Evolutionary conservation across 2,888 invertebrate genomes (phyloP), one percentile per base, ranked within the genome.

Genomic region (Rhyacophila evoluta): DNA sequence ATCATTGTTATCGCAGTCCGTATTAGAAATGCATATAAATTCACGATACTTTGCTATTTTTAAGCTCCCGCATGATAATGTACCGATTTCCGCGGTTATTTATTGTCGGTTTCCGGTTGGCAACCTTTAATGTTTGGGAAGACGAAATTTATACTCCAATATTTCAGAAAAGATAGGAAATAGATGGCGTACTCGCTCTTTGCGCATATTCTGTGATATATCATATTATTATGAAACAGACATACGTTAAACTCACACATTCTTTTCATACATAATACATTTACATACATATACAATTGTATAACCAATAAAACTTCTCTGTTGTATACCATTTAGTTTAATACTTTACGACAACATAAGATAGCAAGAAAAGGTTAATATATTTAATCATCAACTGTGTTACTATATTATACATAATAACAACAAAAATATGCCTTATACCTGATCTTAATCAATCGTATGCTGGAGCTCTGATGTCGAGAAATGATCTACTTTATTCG

Each of bases 141-240:
- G 74, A 74, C 71, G 15, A 19, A 39, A 80, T 80, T 80, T 80
- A 80, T 80, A 77, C 39, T 77, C 67, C 80, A 74, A 80, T 80
- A 80, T 80, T 80, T 80, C 75, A 80, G 77, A 74, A 37, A 37
- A 71, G 80, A 80, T 72, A 69, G 77, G 41, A 75, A 68, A 80
- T 79, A 77, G 77, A 71, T 67, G 77, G 77, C 37, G 27, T 38
- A 19, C 75, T 70, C 27, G 5, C 37, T 27, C 38, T 41, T 19
- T 41, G 41, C 41, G 5, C 41, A 41, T 15, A 41, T 41, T 41
- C 41, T 41, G 71, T 71, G 37, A 71, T 71, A 41, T 71, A 36
- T 71, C 71, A 71, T 36, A 71, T 33, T 29, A 71, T 29, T 71
- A 4, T 5, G 3, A 15, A n/a, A 41, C 11, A 41, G 8, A 41